Evolutionary conservation across 1,140 invertebrate genomes (phyloP).

Genomic region (Idris sp.): DNA sequence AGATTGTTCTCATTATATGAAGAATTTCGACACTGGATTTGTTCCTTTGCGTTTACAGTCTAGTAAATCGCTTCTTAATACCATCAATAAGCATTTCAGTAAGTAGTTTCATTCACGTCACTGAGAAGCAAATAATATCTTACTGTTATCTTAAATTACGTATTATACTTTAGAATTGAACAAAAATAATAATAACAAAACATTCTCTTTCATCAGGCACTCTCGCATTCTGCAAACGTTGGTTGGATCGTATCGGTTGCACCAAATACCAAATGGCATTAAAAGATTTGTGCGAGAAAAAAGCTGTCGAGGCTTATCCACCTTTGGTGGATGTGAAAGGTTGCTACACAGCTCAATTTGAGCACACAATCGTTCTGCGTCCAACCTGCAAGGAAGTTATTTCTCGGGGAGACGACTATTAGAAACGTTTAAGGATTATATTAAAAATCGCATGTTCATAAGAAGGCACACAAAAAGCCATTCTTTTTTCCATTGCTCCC

Average conservation of each 20-base stretch:
- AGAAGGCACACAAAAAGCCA: constrained; percentile 3
- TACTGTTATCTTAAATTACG: no score
- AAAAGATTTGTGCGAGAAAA: constrained; percentile 98
- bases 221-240: constrained; percentile 98
- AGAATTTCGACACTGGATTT: constrained; percentile 96
- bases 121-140: no score
- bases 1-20: constrained; percentile 99
- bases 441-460: constrained; percentile 27
- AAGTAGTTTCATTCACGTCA: constrained; percentile 33
- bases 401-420: constrained; percentile 97
- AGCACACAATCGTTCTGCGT: constrained; percentile 98
- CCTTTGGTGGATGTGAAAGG: constrained; percentile 98
- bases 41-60: constrained; percentile 93
- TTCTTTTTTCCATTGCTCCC: constrained; percentile 30
- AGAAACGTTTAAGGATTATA: constrained; percentile 63
- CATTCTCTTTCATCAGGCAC: constrained; percentile 81
- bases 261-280: constrained; percentile 99
- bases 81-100: constrained; percentile 98
- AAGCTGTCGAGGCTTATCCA: constrained; percentile 97
- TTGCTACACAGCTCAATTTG: constrained; percentile 99
- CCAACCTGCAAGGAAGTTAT: constrained; percentile 99
- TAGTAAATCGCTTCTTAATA: constrained; percentile 94
- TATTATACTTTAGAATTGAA: no score
- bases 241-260: constrained; percentile 97
- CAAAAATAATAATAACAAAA: no score